phyloP scores from a whole-genome alignment of 2,113 vertebrate species.

The Actenoides hombroni region DNA sequence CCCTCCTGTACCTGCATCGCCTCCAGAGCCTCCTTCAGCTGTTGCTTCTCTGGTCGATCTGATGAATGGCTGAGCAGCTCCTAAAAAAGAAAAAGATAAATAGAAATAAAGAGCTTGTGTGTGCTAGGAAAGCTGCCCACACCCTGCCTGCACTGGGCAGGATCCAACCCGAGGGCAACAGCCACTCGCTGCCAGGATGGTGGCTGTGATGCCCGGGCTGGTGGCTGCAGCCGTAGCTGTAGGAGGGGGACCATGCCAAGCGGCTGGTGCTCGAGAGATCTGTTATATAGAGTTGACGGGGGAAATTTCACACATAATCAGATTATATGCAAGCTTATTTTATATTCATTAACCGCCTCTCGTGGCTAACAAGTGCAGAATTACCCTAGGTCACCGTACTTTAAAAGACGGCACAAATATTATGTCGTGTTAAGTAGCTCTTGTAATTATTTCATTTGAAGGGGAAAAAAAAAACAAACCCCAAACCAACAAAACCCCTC shows the following conservation, averaged over 20 bases:
- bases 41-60: constrained; percentile 88
- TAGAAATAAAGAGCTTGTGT: background rate
- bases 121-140: background rate
- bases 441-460: constrained; percentile 23
- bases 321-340: constrained; percentile 59
- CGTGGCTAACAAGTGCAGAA: constrained; percentile 20
- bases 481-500: background rate
- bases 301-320: constrained; percentile 67
- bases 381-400: constrained; percentile 12
- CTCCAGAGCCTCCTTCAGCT: constrained; percentile 93
- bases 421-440: background rate
- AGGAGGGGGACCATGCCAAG: background rate
- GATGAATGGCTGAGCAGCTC: constrained; percentile 91
- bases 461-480: background rate
- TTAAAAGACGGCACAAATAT: constrained; percentile 24
- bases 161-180: accelerated
- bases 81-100: constrained; percentile 46
- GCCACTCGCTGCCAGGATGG: background rate
- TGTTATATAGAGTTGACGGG: background rate
- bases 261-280: background rate
- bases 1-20: constrained; percentile 89
- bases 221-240: background rate
- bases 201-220: background rate
- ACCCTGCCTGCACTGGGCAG: accelerated
- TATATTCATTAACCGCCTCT: constrained; percentile 60